These are phyloP conservation scores for Charanyca ferruginea DNA, from an alignment of 2,888 invertebrate species.

Conservation along the genomic window DNA sequence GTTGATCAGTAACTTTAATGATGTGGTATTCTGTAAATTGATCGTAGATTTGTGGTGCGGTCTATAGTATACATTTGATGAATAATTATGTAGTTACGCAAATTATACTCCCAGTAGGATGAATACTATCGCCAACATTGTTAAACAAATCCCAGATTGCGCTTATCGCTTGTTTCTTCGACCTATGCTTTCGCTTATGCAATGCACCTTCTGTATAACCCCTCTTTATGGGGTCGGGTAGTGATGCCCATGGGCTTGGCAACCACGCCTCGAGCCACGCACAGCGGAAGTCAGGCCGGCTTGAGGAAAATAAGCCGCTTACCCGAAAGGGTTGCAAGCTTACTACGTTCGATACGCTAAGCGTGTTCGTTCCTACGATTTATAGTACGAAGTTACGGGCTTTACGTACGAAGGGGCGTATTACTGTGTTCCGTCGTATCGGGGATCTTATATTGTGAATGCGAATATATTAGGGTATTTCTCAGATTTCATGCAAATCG, in stretches of 20 bases:
- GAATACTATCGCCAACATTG: not conserved
- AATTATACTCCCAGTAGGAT: not conserved
- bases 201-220: conserved; percentile 40
- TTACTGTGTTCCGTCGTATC: conserved; percentile 43
- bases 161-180: not conserved
- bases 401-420: conserved; percentile 41
- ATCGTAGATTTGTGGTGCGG: not conserved
- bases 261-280: conserved; percentile 69
- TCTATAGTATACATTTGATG: not conserved
- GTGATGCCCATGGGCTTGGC: conserved; percentile 58
- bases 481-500: too few relatives aligned
- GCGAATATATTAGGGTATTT: conserved; percentile 19
- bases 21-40: not conserved
- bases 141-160: not conserved
- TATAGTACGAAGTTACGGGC: conserved; percentile 47
- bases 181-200: not conserved
- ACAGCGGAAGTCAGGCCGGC: conserved; percentile 59
- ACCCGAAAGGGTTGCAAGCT: conserved; percentile 67
- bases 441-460: conserved; percentile 26
- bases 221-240: conserved; percentile 44
- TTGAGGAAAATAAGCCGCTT: conserved; percentile 66
- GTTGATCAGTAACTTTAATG: conserved; percentile 5
- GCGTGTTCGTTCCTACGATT: conserved; percentile 50
- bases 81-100: not conserved
- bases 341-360: conserved; percentile 55